Evolutionary conservation across 2,888 invertebrate species (phyloP).

Genomic region (Clistopyga incitator): DNA sequence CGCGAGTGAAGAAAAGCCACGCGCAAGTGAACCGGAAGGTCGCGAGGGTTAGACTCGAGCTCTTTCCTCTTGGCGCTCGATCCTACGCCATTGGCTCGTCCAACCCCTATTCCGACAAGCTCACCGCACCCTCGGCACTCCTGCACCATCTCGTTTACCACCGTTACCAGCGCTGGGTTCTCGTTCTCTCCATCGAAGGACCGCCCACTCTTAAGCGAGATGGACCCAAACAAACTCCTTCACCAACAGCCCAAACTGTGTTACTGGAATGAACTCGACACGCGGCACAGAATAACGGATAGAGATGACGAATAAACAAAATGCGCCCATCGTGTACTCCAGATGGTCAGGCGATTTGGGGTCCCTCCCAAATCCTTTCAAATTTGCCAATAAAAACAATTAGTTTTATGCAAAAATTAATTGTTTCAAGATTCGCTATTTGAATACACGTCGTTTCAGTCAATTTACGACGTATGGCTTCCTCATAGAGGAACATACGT

Average conservation of each 20-base stretch:
- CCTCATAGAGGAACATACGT: no score
- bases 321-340: no score
- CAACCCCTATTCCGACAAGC: constrained; percentile 50
- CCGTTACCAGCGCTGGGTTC: constrained; percentile 49
- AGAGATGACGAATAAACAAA: not conserved
- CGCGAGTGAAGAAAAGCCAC: not conserved
- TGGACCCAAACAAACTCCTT: constrained; percentile 79
- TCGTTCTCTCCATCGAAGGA: constrained; percentile 64
- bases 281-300: not conserved
- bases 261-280: constrained; percentile 79
- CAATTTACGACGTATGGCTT: no score
- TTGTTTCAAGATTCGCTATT: no score
- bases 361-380: no score
- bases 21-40: constrained; percentile 21
- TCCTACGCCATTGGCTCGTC: constrained; percentile 66
- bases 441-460: no score
- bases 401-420: no score
- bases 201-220: constrained; percentile 78
- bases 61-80: constrained; percentile 12
- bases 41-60: constrained; percentile 38
- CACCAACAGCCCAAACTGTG: constrained; percentile 77
- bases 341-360: not conserved
- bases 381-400: no score
- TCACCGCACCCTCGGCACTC: constrained; percentile 39
- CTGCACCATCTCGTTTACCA: constrained; percentile 43